Percentiles rank a stretch among this genome's conserved stretches.
Conservation (phyloP, 2,113 vertebrate genomes). For the Cnemophilus loriae region DNA sequence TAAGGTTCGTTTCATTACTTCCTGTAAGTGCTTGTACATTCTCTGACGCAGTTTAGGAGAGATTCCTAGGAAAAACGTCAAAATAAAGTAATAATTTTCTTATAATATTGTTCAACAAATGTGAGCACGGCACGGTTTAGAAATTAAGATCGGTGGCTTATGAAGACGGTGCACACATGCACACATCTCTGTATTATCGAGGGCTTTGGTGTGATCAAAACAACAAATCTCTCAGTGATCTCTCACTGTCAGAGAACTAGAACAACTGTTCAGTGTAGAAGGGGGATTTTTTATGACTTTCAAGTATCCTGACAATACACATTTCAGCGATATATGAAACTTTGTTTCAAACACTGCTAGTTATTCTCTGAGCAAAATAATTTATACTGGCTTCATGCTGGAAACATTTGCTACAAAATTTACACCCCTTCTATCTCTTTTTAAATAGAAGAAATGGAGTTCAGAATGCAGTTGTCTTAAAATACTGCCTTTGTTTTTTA, state of each 20-base stretch:
- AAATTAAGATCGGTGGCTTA: not conserved
- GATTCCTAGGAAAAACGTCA: constrained; percentile 27
- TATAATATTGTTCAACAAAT: not conserved
- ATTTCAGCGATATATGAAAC: not conserved
- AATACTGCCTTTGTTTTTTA: not conserved
- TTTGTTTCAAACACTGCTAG: not conserved
- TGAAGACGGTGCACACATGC: rapidly evolving
- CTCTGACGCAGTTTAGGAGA: constrained; percentile 12
- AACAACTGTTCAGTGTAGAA: not conserved
- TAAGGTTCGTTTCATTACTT: constrained; percentile 37
- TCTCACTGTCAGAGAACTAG: not conserved
- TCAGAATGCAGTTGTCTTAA: not conserved
- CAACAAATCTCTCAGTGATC: too few species aligned
- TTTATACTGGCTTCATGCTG: not conserved
- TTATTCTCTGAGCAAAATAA: not conserved
- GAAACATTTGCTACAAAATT: not conserved
- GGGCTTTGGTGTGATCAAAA: not conserved
- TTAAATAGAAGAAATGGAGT: not conserved
- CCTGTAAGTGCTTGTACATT: constrained; percentile 38
- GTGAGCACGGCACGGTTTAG: not conserved
- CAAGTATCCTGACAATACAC: not conserved
- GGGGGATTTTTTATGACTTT: not conserved
- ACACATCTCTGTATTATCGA: not conserved
- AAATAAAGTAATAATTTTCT: constrained; percentile 32
- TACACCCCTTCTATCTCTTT: not conserved